Evolutionary conservation across 1,140 invertebrate genomes (phyloP).

Genomic region (Trachymyrmex septentrionalis): DNA sequence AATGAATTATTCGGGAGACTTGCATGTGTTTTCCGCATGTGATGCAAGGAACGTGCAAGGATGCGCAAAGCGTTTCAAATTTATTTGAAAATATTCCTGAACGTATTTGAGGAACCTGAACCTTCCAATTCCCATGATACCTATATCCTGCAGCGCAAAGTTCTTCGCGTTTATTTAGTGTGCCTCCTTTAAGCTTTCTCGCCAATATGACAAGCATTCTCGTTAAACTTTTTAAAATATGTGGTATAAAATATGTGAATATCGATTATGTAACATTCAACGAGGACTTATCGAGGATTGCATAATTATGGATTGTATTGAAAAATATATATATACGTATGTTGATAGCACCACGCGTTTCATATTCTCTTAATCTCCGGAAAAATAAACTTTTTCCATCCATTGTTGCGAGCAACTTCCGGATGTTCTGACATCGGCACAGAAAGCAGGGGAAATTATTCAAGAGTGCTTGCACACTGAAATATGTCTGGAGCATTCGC

Average conservation of each 20-base stretch:
- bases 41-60: not conserved
- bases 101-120: slow-evolving; percentile 23
- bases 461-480: not conserved
- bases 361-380: not conserved
- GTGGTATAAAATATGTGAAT: slow-evolving; percentile 8
- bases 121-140: slow-evolving; percentile 18
- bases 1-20: not conserved
- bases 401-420: slow-evolving; percentile 21
- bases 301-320: slow-evolving; percentile 19
- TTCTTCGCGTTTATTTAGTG: slow-evolving; percentile 27
- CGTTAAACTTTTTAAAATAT: slow-evolving; percentile 49
- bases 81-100: slow-evolving; percentile 34
- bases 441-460: slow-evolving; percentile 29
- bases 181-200: slow-evolving; percentile 39
- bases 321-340: not conserved
- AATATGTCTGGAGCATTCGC: slow-evolving; percentile 8
- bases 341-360: not conserved
- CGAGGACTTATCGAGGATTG: slow-evolving; percentile 25
- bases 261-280: not conserved
- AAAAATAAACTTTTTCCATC: slow-evolving; percentile 28
- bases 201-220: slow-evolving; percentile 33
- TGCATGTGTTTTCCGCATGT: not conserved
- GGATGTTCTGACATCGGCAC: slow-evolving; percentile 12
- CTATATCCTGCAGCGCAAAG: not conserved
- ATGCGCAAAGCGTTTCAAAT: slow-evolving; percentile 27